Base-by-base conservation (phyloP, 2,797 vertebrate genomes). In the Dipus sagitta region DNA sequence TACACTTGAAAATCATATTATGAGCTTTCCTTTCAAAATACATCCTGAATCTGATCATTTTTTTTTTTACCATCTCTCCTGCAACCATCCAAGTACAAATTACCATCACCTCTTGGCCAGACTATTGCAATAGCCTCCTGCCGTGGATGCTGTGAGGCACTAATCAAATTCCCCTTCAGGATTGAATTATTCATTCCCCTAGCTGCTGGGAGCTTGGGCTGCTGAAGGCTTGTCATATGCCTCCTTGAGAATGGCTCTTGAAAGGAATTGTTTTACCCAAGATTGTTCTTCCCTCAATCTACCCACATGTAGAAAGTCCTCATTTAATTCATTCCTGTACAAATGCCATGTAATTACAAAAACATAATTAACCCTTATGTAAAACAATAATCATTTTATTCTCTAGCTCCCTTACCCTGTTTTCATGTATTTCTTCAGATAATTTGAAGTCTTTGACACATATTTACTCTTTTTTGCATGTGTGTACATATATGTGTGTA, bases 61-160 rank as follows among this genome's bases (percentile, higher is more conserved):
- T 84, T 65, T 87, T 94, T 84, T 80, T 18, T 32, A 47, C 32
- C 32, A 64, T 80, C 72, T 89, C 13, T 32, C 64, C 42, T 94
- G 52, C 23, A 92, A 75, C 26, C 26, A 23, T n/a, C 80, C 47
- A 15, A 32, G 24, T 18, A 65, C 18, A 93, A 58, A 89, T 93
- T 47, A 54, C 30, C 10, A 10, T 58, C 11, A 13, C 28, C 17
- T 80, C 68, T 92, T 71, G 76, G 67, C 38, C 28, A 90, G 60
- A 65, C 60, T 79, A 17, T 15, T 70, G 18, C 18, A 74, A 86
- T n/a, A 34, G 32, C n/a, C 26, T 78, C 42, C 65, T 38, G 14
- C 6, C 6, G 32, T 38, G 64, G 47, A 20, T 62, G 23, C 52
- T 67, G 15, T 15, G 21, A 54, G 18, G 65, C 21, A 24, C 32